phyloP scores from a whole-genome alignment of 2,113 vertebrate species.

The Cranoglanis bouderius region DNA sequence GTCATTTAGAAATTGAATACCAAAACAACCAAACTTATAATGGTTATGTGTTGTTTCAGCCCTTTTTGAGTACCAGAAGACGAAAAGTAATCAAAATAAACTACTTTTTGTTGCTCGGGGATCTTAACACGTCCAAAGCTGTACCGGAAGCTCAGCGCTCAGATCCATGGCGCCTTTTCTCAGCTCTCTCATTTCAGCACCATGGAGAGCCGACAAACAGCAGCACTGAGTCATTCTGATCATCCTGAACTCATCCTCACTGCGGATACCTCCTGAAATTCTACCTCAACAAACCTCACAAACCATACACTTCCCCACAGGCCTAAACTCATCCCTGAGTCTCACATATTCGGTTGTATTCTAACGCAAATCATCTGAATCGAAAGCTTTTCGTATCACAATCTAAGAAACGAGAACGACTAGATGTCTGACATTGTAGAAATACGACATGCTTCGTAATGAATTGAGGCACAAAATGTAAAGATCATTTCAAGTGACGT shows the following conservation, averaged over 20 bases:
- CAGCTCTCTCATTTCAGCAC: constrained; percentile 68
- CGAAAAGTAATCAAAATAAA: background rate
- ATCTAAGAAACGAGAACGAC: background rate
- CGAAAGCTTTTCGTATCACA: background rate
- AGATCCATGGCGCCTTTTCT: background rate
- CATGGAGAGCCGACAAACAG: constrained; percentile 68
- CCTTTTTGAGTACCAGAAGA: background rate
- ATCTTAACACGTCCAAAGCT: background rate
- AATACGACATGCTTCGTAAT: background rate
- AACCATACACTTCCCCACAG: background rate
- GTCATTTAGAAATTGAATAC: background rate
- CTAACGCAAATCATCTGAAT: background rate
- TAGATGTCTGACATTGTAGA: background rate
- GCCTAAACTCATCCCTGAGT: background rate
- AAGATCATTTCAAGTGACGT: background rate
- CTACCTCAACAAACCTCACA: background rate
- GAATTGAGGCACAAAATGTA: background rate
- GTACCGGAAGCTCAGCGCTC: background rate
- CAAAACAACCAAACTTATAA: background rate
- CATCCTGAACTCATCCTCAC: background rate
- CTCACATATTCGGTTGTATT: background rate
- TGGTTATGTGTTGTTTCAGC: background rate
- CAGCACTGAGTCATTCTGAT: constrained; percentile 5
- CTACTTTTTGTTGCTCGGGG: background rate
- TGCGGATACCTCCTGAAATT: background rate